Base-by-base conservation (phyloP, 1,140 invertebrate genomes). In the Parasteatoda tepidariorum region DNA sequence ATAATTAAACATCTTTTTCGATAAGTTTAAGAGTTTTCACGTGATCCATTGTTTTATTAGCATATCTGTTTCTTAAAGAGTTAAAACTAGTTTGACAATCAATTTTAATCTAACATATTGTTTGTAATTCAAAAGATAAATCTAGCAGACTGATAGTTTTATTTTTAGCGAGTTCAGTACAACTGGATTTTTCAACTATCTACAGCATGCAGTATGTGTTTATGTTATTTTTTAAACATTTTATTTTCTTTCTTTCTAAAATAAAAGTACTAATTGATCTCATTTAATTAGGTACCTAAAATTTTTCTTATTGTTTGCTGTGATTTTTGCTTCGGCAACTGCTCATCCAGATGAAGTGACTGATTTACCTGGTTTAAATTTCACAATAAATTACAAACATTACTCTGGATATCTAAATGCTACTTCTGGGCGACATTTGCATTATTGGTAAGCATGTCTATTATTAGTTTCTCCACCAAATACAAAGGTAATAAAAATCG, bases 381-480 rank as follows among this genome's bases (percentile, higher is more conserved):
- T 70, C 26, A 24, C 67, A 9, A n/a, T 83, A 3, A 84, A 84
- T 68, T 88, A 87, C 66, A 74, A 84, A 2, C 87, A 88, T 41
- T 88, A 87, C 81, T 87, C 88, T 24, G 88, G 88, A 6, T 88
- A 88, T 86, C 74, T 88, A 24, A 86, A 87, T 71, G 86, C 86
- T 11, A 83, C 68, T 7, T 55, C 59, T 13, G 85, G 85, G 34
- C 84, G 84, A 61, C 84, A 82, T 78, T 71, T 88, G 7, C 88
- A 88, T 85, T 88, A 88, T 76, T 88, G 88, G 87, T 87, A 87
- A 64, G 57, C 33, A n/a, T 31, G n/a, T n/a, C n/a, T n/a, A n/a
- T n/a, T n/a, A n/a, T n/a, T n/a, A n/a, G n/a, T n/a, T n/a, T n/a
- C n/a, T n/a, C n/a, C n/a, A n/a, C n/a, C n/a, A n/a, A n/a, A n/a